A percentile compares a stretch with the other conserved stretches of the same genome.
phyloP scores from a whole-genome alignment of 1,140 invertebrate species.

The Colletes latitarsis region DNA sequence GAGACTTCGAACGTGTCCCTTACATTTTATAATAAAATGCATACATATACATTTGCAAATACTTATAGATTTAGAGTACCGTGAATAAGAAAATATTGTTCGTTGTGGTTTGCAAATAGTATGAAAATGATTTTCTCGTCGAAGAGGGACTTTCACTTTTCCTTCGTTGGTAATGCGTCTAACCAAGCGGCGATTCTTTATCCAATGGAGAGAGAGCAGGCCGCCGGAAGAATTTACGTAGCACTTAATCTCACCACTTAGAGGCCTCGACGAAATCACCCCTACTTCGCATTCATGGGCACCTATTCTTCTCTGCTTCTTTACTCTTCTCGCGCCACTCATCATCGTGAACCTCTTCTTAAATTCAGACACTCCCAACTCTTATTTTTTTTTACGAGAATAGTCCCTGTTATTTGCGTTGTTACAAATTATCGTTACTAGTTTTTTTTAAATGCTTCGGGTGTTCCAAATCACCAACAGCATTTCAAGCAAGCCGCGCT shows the following conservation, averaged over 20 bases:
- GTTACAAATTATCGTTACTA: no score
- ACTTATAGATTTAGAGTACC: no score
- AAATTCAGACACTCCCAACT: constrained; percentile 43
- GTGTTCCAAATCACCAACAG: no score
- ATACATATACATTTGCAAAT: no score
- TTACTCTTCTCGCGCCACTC: constrained; percentile 71
- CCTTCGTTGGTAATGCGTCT: constrained; percentile 58
- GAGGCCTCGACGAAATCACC: constrained; percentile 75
- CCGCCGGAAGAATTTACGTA: constrained; percentile 76
- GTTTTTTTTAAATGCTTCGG: no score
- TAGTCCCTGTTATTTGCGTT: no score
- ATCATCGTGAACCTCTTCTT: constrained; percentile 47
- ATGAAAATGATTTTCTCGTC: no score
- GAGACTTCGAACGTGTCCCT: no score
- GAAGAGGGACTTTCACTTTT: constrained; percentile 54
- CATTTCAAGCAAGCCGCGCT: no score
- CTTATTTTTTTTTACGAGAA: constrained; percentile 40
- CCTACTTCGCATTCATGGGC: constrained; percentile 70
- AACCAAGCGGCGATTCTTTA: constrained; percentile 76
- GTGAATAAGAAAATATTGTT: no score
- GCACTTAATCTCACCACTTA: constrained; percentile 79
- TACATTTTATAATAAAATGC: no score
- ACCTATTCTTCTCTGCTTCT: constrained; percentile 72
- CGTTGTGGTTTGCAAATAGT: no score
- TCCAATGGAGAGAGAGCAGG: constrained; percentile 60